Evolutionary conservation across 2,888 invertebrate species (phyloP), one percentile per base, ranked within the genome.

Genomic region (Eremobia ochroleuca): DNA sequence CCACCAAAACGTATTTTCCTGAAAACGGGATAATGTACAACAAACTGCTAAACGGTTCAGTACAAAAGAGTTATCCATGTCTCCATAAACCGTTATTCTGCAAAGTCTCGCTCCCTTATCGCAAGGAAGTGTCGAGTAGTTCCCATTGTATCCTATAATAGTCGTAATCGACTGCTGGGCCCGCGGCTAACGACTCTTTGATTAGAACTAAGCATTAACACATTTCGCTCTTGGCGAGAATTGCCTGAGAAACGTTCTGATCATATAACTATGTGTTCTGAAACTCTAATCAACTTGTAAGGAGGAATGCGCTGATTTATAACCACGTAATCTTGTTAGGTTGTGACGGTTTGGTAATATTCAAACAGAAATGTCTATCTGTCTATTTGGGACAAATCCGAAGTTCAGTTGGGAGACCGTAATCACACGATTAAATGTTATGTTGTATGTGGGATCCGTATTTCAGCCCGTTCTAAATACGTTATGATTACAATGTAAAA

Each of bases 141-240:
- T 90, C 86, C 92, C 92, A 94, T 94, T 94, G 90, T 90, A 84
- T 82, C 82, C 91, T 90, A 85, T 93, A 93, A 93, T 92, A 93
- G 93, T 92, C 91, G 92, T 94, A 95, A 95, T 95, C 93, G 94
- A 94, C 91, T 92, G 85, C 83, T 90, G 86, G 89, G 89, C 92
- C 90, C 91, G 90, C 89, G 90, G 90, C 94, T 94, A 95, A 95
- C 91, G 95, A 95, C 92, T 90, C 92, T 93, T 94, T 94, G 94
- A 95, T 95, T 94, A 94, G 94, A 93, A 92, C 92, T 90, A 91
- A 91, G 90, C 92, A 91, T 92, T 93, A 91, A 91, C 92, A 92
- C 91, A 91, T 92, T 91, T 90, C 87, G 89, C 90, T 90, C 87
- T 82, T 69, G 83, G 79, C 87, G 78, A 79, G 73, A 88, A 88